Base-by-base conservation (phyloP, 2,113 vertebrate genomes). In the Ceyx melanurus region DNA sequence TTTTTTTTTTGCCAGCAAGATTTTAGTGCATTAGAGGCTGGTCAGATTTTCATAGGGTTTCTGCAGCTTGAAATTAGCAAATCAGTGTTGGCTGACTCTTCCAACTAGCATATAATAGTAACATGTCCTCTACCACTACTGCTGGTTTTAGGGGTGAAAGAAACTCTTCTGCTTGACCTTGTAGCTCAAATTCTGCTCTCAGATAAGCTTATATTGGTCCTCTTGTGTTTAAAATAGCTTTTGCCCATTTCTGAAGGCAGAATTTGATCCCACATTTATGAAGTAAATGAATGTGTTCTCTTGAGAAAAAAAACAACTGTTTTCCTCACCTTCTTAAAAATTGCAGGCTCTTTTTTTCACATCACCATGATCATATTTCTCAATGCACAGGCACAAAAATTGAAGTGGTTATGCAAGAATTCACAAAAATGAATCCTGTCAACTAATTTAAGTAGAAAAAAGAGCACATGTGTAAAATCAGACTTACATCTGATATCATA, bases 131-230 rank as follows among this genome's bases (percentile, higher is more conserved):
- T 76, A 82, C 25, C 48, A 53, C n/a, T 71, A 17, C 4, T 57
- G 37, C 10, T 2, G 3, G 35, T 45, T 77, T 77, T n/a, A 82
- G 22, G 37, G 46, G 10, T 58, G 28, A 67, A 60, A 75, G 23
- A 84, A 56, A 82, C 9, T 9, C 25, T 77, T 85, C 43, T 85
- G 20, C 7, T 80, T 71, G 35, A 85, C n/a, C 40, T 29, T 42
- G 23, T 74, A 73, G 78, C 28, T 81, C 48, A 77, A 53, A 83
- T 89, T 94, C 82, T 94, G 53, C 82, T 88, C 48, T 91, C 67
- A 89, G 46, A 53, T 31, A 54, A 89, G 21, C 37, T 60, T 40
- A 88, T 61, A 74, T 54, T 93, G 75, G 87, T 91, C 89, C 72
- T 18, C 3, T 2, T 31, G 26, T 53, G 10, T 71, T 89, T 71